Percentiles rank a stretch among this genome's conserved stretches.
phyloP scores from a whole-genome alignment of 2,113 vertebrate genomes.

The Ahaetulla prasina region DNA sequence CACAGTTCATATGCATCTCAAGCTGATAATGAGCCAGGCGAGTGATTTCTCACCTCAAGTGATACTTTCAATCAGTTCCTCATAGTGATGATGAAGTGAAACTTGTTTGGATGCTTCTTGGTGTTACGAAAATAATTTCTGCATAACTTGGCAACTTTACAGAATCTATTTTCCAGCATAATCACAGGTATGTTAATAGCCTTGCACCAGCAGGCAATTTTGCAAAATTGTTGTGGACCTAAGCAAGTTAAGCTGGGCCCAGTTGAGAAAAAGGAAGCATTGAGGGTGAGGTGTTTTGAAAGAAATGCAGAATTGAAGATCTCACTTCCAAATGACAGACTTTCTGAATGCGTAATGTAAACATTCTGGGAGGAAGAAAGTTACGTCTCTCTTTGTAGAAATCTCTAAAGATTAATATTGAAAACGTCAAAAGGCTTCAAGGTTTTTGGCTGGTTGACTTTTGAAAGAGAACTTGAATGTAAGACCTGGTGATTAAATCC shows the following conservation, averaged over 20 bases:
- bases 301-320: not conserved
- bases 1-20: conserved; percentile 44
- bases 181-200: conserved; percentile 26
- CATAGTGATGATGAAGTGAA: conserved; percentile 42
- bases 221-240: conserved; percentile 12
- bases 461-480: conserved; percentile 15
- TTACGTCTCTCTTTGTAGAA: conserved; percentile 35
- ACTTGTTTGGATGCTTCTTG: conserved; percentile 38
- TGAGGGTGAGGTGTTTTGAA: conserved; percentile 6
- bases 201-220: conserved; percentile 21
- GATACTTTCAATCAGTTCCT: conserved; percentile 40
- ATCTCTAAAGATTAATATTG: conserved; percentile 10
- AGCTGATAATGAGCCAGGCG: conserved; percentile 52
- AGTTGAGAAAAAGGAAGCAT: conserved; percentile 18
- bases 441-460: conserved; percentile 35
- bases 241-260: not conserved
- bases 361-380: not conserved
- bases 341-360: conserved; percentile 13
- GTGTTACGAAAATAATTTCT: conserved; percentile 31
- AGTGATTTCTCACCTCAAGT: conserved; percentile 46
- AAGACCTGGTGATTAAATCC: conserved; percentile 6
- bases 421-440: conserved; percentile 22
- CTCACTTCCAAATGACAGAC: not conserved
- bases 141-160: conserved; percentile 30
- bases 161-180: conserved; percentile 29